Evolutionary conservation across 2,797 vertebrate genomes (phyloP), one percentile per base, ranked within the genome.

Genomic region (Buceros bicornis): DNA sequence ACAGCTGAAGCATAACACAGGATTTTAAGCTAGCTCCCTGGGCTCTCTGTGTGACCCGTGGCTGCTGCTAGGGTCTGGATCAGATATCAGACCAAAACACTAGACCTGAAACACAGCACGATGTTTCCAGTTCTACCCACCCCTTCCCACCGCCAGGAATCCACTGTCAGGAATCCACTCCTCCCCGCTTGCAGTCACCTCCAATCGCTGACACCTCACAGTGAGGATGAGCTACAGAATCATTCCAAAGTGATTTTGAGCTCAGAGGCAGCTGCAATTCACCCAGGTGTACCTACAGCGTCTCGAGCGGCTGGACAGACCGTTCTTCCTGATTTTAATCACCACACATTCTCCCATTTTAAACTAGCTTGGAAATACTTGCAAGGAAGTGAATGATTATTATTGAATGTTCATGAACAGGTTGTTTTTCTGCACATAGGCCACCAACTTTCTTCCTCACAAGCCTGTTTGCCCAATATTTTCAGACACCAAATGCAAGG

Each of bases 121-220:
- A 9, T 16, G 24, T 24, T 87, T 62, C 2, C 6, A 82, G 3
- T 37, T 33, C 51, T 47, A 31, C 18, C 60, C 81, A 71, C 56
- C 64, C 60, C 67, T 82, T 88, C 67, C 77, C 74, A 42, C 48
- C 17, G 87, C 0, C 3, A 1, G 74, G 78, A 89, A 74, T 61
- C 62, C 21, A 5, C 31, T 33, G 37, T 40, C 3, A 1, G 74
- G 78, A 89, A 74, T 61, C 62, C 21, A 5, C 31, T 33, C 76
- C 70, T 81, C 42, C 50, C 76, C 5, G 4, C 50, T 42, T 79
- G n/a, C 87, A 86, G 40, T 16, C 71, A 81, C 8, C 29, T 25
- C 61, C 48, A 40, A 8, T 6, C 35, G 21, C 66, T 31, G 40
- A 15, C 3, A 2, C 86, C 22, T 13, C 11, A 1, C 0, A 0